phyloP scores from a whole-genome alignment of 2,797 vertebrate species.

The Rhincodon typus region DNA sequence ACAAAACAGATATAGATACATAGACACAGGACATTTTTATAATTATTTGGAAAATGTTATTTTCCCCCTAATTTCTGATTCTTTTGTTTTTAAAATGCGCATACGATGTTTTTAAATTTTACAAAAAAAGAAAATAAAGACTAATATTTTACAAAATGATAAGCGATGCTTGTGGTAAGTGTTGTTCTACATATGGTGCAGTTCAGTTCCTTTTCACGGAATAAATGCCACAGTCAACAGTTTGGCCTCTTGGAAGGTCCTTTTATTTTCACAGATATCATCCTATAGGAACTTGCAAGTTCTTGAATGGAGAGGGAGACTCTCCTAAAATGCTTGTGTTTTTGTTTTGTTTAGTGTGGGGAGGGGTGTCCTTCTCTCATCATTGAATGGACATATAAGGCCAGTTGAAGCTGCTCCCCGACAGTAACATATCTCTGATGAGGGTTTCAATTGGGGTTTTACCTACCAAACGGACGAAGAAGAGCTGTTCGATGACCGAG shows the following conservation, averaged over 20 bases:
- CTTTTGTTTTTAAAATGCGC: slow-evolving; percentile 74
- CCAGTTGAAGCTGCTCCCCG: slow-evolving; percentile 99
- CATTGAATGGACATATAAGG: slow-evolving; percentile 99
- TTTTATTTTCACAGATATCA: slow-evolving; percentile 50
- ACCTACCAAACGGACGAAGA: slow-evolving; percentile 99
- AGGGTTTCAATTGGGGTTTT: slow-evolving; percentile 99
- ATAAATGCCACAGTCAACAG: slow-evolving; percentile 78
- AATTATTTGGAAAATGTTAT: slow-evolving; percentile 99
- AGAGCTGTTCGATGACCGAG: slow-evolving; percentile 97
- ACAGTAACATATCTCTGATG: slow-evolving; percentile 99
- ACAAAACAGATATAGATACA: slow-evolving; percentile 99
- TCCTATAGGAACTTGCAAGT: slow-evolving; percentile 50
- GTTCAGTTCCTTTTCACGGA: slow-evolving; percentile 86
- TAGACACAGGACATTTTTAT: slow-evolving; percentile 99
- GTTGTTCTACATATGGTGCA: slow-evolving; percentile 83
- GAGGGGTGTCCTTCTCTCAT: slow-evolving; percentile 62
- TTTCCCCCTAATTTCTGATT: slow-evolving; percentile 89
- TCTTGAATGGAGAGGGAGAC: slow-evolving; percentile 39
- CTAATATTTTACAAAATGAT: slow-evolving; percentile 99
- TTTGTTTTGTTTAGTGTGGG: slow-evolving; percentile 41
- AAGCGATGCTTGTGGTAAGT: slow-evolving; percentile 84
- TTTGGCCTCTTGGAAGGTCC: slow-evolving; percentile 57
- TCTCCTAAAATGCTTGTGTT: slow-evolving; percentile 36
- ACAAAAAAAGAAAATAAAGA: slow-evolving; percentile 96
- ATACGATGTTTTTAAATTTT: slow-evolving; percentile 89